A percentile compares a stretch with the other conserved stretches of the same genome.
Conservation (phyloP, 2,113 vertebrate genomes). For the Circaetus cinerascens region DNA sequence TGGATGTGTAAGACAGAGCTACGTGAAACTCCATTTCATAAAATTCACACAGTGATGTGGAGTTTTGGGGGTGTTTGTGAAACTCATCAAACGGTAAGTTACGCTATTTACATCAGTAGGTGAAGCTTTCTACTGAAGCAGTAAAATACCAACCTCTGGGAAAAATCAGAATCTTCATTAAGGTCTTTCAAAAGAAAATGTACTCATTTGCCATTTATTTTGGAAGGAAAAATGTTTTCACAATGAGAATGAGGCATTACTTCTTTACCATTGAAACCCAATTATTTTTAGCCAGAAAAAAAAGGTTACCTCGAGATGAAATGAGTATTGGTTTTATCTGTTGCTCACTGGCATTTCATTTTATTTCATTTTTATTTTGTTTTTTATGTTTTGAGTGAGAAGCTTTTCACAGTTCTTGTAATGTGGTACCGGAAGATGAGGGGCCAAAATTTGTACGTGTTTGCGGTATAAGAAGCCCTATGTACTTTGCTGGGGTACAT, state of each 20-base stretch:
- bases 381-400: background rate
- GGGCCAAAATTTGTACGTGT: background rate
- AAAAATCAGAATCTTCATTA: constrained; percentile 66
- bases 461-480: background rate
- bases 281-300: background rate
- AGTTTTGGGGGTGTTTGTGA: constrained; percentile 66
- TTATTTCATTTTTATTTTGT: background rate
- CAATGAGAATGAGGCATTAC: background rate
- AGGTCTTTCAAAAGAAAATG: constrained; percentile 23
- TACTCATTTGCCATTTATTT: constrained; percentile 31
- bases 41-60: constrained; percentile 52
- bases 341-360: background rate
- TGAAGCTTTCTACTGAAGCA: constrained; percentile 59
- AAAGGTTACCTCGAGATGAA: background rate
- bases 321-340: background rate
- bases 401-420: background rate
- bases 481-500: background rate
- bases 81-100: constrained; percentile 63
- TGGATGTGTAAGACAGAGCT: constrained; percentile 9
- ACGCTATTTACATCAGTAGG: constrained; percentile 64
- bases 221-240: constrained; percentile 33
- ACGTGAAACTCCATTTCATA: constrained; percentile 48
- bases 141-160: constrained; percentile 41
- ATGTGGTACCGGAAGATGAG: background rate
- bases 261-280: background rate